Evolutionary conservation across 2,113 vertebrate genomes (phyloP), one percentile per base, ranked within the genome.

Genomic region (Himantopus leucocephalus): DNA sequence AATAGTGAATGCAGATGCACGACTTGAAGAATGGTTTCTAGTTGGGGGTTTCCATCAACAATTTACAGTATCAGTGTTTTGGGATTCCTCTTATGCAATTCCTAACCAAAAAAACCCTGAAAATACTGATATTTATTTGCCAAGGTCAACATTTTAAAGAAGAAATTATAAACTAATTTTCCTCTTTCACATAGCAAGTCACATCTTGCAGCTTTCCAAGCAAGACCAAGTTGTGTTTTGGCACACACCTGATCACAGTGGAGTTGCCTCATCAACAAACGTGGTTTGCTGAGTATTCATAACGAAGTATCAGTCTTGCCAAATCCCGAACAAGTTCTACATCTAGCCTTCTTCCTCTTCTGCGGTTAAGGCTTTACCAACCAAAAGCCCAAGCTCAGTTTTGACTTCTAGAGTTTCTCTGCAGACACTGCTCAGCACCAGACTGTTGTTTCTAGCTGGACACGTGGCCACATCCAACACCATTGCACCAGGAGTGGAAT

Each of bases 381-480:
- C 14, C 26, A 30, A 37, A 92, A 56, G 34, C 27, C 30, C n/a
- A 37, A 47, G 52, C 45, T 72, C 75, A 59, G 21, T 66, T 63
- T 16, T 62, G 66, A 48, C 24, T 72, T 72, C 45, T 16, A 15
- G 24, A 4, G 2, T 8, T 52, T 82, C 71, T 48, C 80, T 59
- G 59, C 62, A 78, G 72, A 30, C n/a, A 19, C 56, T 82, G 27
- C 35, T 58, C 34, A 20, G 52, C 14, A 10, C 26, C 67, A 58
- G 62, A 12, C 47, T n/a, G 11, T 1, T 56, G 14, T 6, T 70
- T 53, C 39, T 39, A 52, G 47, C 27, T 9, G 58, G n/a, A 47
- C 20, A 16, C 22, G 3, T 0, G 4, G 73, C 23, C 62, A n/a
- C 0, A 0, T 55, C 43, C 90, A 47, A 10, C 0, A 0, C 16